phyloP scores from a whole-genome alignment of 2,888 invertebrate genomes.

The Tetragonisca angustula region DNA sequence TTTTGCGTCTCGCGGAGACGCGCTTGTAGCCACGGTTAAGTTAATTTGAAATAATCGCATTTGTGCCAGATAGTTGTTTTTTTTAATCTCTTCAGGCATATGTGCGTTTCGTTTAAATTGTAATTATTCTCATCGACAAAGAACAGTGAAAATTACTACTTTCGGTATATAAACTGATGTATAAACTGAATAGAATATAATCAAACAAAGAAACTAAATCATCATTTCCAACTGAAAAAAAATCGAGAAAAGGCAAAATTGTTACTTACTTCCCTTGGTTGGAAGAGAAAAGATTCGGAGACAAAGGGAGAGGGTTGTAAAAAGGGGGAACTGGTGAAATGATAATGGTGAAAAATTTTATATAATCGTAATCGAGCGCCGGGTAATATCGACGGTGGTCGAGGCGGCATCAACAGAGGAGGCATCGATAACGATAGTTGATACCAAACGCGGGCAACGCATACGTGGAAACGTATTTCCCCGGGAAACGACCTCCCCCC shows the following conservation, averaged over 20 bases:
- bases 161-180: too few relatives aligned
- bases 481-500: neutral
- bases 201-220: too few relatives aligned
- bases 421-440: neutral
- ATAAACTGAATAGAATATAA: too few relatives aligned
- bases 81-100: too few relatives aligned
- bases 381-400: conserved; percentile 24
- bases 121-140: too few relatives aligned
- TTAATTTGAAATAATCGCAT: too few relatives aligned
- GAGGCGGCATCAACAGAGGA: neutral
- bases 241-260: conserved; percentile 11
- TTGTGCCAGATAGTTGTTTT: too few relatives aligned
- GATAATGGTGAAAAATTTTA: conserved; percentile 9
- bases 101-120: too few relatives aligned
- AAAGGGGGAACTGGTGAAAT: neutral
- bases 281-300: neutral
- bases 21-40: conserved; percentile 11
- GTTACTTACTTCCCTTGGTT: conserved; percentile 6
- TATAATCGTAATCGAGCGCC: conserved; percentile 13
- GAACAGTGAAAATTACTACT: too few relatives aligned
- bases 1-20: conserved; percentile 40
- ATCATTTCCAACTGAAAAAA: too few relatives aligned
- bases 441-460: neutral
- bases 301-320: neutral
- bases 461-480: conserved; percentile 3